These are phyloP conservation scores for Callaeas wilsoni DNA, from an alignment of 2,113 vertebrate species.

Conservation along the genomic window DNA sequence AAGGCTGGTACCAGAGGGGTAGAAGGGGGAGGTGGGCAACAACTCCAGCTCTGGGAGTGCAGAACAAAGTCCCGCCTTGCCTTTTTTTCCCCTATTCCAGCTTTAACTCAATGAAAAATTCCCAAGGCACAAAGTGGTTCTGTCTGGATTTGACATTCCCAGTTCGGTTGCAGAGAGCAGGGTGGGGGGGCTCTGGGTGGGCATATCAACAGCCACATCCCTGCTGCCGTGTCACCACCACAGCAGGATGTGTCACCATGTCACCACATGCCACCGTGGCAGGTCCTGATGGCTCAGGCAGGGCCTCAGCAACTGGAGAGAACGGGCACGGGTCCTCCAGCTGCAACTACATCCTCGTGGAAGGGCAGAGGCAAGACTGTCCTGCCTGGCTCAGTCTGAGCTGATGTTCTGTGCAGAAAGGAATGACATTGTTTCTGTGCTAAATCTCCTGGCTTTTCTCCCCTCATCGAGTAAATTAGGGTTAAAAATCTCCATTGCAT, in stretches of 20 bases:
- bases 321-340: background rate
- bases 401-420: background rate
- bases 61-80: background rate
- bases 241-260: no score
- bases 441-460: background rate
- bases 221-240: no score
- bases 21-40: background rate
- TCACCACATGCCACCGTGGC: fast-evolving
- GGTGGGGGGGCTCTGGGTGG: fast-evolving
- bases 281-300: background rate
- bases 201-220: no score
- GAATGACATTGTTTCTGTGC: background rate
- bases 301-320: background rate
- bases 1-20: background rate
- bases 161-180: background rate
- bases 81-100: background rate
- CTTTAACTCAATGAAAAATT: background rate
- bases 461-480: background rate
- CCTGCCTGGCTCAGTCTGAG: background rate
- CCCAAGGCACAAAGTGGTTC: background rate
- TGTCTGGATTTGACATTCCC: background rate
- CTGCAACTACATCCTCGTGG: fast-evolving
- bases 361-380: background rate
- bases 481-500: background rate
- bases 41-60: fast-evolving